Conservation (phyloP, 2,888 invertebrate genomes). For the Cremastinae sp. region DNA sequence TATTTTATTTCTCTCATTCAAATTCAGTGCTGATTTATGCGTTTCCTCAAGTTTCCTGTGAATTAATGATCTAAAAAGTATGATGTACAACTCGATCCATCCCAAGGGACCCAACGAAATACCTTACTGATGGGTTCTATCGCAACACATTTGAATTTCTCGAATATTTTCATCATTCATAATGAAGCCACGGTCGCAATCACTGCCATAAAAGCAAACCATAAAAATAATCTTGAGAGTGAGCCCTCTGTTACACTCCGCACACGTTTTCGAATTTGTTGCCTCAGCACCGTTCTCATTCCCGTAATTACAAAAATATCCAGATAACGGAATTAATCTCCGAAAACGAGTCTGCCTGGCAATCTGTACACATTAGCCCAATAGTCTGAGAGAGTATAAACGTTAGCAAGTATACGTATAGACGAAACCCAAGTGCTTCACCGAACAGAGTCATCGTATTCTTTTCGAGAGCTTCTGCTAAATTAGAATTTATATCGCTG, state of each 20-base stretch:
- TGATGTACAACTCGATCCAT: too few relatives aligned
- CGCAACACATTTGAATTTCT: background rate
- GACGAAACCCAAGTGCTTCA: conserved; percentile 34
- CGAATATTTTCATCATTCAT: background rate
- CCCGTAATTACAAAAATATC: background rate
- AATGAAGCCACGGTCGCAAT: background rate
- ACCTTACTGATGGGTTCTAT: background rate
- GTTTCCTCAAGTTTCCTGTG: background rate
- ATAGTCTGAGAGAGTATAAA: conserved; percentile 8
- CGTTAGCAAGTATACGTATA: conserved; percentile 23
- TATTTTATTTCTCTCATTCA: background rate
- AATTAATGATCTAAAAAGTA: conserved; percentile 13
- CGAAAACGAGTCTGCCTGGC: conserved; percentile 3
- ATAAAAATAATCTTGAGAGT: conserved; percentile 2
- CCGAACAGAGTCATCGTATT: conserved; percentile 27
- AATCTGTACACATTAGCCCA: conserved; percentile 31
- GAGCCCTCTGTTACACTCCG: background rate
- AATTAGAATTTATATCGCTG: conserved; percentile 48
- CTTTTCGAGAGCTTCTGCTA: conserved; percentile 30
- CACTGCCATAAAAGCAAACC: conserved; percentile 10
- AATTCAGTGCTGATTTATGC: background rate
- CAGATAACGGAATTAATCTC: conserved; percentile 26
- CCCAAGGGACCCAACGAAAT: conserved; percentile 11
- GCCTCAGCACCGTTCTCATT: conserved; percentile 5
- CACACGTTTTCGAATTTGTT: background rate